A percentile compares a stretch with the other conserved stretches of the same genome.
phyloP scores from a whole-genome alignment of 2,113 vertebrate species.

The Upupa epops region DNA sequence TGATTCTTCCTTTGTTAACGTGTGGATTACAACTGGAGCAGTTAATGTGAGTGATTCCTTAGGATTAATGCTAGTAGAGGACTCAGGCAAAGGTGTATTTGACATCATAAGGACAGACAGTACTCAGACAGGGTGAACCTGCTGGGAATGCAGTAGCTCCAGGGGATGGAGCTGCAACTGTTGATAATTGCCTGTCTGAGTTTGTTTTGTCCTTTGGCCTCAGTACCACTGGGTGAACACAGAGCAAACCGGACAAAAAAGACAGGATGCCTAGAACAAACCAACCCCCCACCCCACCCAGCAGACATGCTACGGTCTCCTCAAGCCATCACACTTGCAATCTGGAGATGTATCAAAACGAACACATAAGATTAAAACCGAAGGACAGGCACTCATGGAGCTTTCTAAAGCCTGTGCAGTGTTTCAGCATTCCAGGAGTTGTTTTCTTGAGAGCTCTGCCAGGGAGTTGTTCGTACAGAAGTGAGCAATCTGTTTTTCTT shows the following conservation, averaged over 20 bases:
- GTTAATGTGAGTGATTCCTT: neutral
- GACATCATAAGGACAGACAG: neutral
- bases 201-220: neutral
- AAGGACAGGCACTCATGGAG: neutral
- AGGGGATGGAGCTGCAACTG: neutral
- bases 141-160: neutral
- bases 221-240: neutral
- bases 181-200: conserved; percentile 8
- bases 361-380: neutral
- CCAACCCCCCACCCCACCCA: neutral
- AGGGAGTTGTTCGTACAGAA: no score
- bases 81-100: neutral
- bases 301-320: neutral
- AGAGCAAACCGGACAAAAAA: neutral
- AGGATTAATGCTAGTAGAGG: neutral
- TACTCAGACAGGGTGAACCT: neutral
- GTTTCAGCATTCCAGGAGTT: neutral
- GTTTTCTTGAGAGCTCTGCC: neutral
- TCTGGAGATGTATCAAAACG: neutral
- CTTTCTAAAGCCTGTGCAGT: neutral
- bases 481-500: no score
- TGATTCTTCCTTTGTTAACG: neutral
- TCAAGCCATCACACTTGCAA: neutral
- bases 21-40: neutral
- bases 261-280: neutral